Evolutionary conservation across 2,888 invertebrate species (phyloP).

Genomic region (Limenitis camilla): DNA sequence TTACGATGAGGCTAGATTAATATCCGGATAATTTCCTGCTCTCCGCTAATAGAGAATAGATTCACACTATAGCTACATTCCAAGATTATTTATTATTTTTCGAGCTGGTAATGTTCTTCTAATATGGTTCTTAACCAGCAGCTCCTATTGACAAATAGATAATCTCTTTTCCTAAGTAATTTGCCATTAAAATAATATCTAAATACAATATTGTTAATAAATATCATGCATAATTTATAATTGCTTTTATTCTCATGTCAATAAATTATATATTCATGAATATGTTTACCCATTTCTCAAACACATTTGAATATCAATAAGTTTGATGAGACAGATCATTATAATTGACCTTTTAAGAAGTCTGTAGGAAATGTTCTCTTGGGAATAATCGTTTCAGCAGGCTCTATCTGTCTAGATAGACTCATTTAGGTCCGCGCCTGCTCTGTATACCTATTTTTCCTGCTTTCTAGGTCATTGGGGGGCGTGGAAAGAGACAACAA

Average conservation of each 20-base stretch:
- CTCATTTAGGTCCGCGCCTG: constrained; percentile 30
- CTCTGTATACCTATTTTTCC: constrained; percentile 28
- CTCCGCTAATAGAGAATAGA: background rate
- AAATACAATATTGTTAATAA: too few relatives aligned
- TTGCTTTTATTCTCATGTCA: too few relatives aligned
- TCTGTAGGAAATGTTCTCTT: background rate
- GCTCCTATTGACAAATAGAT: too few relatives aligned
- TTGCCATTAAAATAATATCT: too few relatives aligned
- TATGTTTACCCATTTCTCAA: background rate
- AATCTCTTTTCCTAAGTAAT: too few relatives aligned
- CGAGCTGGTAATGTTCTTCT: too few relatives aligned
- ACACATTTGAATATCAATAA: background rate
- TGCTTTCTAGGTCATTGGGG: constrained; percentile 33
- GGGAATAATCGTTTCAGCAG: constrained; percentile 6
- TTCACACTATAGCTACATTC: too few relatives aligned
- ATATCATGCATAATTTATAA: too few relatives aligned
- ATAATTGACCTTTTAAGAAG: constrained; percentile 19
- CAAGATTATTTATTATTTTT: too few relatives aligned
- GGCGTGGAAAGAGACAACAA: constrained; percentile 22
- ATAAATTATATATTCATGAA: too few relatives aligned
- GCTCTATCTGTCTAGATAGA: constrained; percentile 16
- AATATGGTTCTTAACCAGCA: too few relatives aligned
- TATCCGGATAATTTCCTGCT: constrained; percentile 2
- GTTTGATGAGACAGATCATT: constrained; percentile 6
- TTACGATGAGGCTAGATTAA: background rate